Evolutionary conservation across 2,797 vertebrate species (phyloP), one percentile per base, ranked within the genome.

Genomic region (Balearica regulorum): DNA sequence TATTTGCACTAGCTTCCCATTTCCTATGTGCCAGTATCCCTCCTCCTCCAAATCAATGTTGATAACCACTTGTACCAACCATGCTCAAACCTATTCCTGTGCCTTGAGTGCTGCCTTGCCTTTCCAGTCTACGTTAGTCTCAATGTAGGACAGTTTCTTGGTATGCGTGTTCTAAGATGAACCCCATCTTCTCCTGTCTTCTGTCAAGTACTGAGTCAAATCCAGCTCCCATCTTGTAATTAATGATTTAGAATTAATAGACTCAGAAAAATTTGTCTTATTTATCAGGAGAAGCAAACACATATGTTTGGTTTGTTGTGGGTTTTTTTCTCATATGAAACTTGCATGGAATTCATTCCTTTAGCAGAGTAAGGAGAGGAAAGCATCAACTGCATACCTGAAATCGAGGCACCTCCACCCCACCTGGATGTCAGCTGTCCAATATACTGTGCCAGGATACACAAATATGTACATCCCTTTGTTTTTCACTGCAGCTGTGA

Each of bases 401-500:
- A 83, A 76, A 65, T 75, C 21, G 58, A 87, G 54, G 46, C 33
- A 79, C 11, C 22, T 83, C 46, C 57, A 54, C 22, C 14, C 37
- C 33, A 65, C 62, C 43, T 83, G 49, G 18, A 49, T 81, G 60
- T 64, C 71, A 75, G 43, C 37, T 70, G 31, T 88, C 60, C 58
- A 53, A 28, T 86, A n/a, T 37, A 16, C n/a, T 87, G 83, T 73
- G 54, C 61, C 43, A 44, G 13, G 17, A 80, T 48, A 57, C 54
- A 78, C 53, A 75, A 64, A 57, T 39, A 46, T 4, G 31, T 39
- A 20, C 58, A 26, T 44, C 22, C 75, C 22, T 87, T 92, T 92
- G 49, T 75, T 93, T 90, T 62, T 48, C 29, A 18, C 37, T 53
- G 80, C 83, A 95, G 94, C 90, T 96, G 91, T 51, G 72, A 68